Evolutionary conservation across 2,797 vertebrate species (phyloP).

Genomic region (Tiaroga cobitis): DNA sequence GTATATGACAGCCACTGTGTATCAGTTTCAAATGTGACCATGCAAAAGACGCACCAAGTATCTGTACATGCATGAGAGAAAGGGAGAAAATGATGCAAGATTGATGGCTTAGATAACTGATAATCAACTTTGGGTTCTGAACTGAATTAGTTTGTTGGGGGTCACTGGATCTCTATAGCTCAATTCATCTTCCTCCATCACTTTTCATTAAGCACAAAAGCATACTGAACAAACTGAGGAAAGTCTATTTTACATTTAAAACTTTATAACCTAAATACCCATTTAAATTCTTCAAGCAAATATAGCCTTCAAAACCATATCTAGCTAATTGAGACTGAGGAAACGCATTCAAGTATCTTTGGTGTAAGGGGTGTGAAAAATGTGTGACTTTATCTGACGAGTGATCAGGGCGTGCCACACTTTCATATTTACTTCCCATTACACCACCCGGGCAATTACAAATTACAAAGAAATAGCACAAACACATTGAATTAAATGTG

Average conservation of each 20-base stretch:
- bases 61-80: background rate
- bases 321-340: background rate
- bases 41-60: background rate
- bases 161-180: background rate
- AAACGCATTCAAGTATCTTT: background rate
- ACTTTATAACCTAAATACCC: background rate
- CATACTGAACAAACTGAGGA: background rate
- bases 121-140: background rate
- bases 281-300: background rate
- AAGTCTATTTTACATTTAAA: background rate
- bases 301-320: background rate
- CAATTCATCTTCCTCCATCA: background rate
- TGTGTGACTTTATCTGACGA: background rate
- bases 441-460: background rate
- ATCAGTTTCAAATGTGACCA: constrained; percentile 54
- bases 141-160: background rate
- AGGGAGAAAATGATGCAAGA: too few relatives aligned
- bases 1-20: constrained; percentile 11
- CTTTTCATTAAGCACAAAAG: background rate
- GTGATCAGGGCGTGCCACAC: background rate
- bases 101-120: constrained; percentile 22
- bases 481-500: background rate
- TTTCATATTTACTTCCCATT: background rate
- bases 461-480: background rate
- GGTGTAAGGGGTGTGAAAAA: background rate